Base-by-base conservation (phyloP, 2,888 invertebrate genomes). In the Drosophila pseudotalamancana region DNA sequence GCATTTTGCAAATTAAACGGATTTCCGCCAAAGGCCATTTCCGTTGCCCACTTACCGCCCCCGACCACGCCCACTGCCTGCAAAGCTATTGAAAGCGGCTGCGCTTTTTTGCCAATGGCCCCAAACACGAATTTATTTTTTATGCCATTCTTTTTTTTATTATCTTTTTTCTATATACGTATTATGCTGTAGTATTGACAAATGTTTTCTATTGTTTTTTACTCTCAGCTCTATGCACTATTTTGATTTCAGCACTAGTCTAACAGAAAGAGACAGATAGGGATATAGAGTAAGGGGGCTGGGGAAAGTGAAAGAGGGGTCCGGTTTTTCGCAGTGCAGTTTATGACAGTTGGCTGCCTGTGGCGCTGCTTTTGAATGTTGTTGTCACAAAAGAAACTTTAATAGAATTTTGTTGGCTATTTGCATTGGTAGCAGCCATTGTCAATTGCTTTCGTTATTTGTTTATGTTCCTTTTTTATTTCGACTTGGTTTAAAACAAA, bases 1-100 rank as follows among this genome's bases (percentile, higher is more conserved):
- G 78, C 86, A 85, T 80, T 80, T 85, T 73, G 85, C 76, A 87
- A 87, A 87, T 84, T 84, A 85, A 84, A 87, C 83, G 83, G 83
- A 84, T 85, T 84, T 84, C 83, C 83, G 83, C 87, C 68, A 76
- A 76, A 77, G 87, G 82, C 82, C 82, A 84, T 87, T 72, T 84
- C 85, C 85, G 66, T 5, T 67, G 50, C 46, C 57, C 65, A 64
- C 48, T 55, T 50, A 31, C 56, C 34, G 62, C 3, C 48, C 43
- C 34, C 14, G n/a, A 16, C 57, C 49, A 45, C 37, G 16, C 57
- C 65, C 54, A 50, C 32, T 12, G 29, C 40, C 14, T 51, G 62
- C 31, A 46, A 67, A 60, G 56, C 73, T 57, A 77, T 81, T 70
- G 70, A 78, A 75, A 83, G 65, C 65, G 60, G 66, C 51, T 84